Base-by-base conservation (phyloP, 2,113 vertebrate species). In the Tetrax tetrax region DNA sequence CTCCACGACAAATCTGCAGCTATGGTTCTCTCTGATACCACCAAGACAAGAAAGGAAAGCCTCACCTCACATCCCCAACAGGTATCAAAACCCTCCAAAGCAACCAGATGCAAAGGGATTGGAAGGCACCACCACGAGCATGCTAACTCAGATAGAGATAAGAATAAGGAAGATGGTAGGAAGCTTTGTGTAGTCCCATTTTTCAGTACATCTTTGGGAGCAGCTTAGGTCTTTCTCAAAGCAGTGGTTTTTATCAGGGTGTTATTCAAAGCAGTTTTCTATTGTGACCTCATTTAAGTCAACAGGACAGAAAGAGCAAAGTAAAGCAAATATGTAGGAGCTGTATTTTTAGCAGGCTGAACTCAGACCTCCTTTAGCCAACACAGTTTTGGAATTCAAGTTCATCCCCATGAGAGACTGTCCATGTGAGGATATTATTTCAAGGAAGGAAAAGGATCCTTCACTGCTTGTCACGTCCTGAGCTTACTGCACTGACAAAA, bases 261-360 rank as follows among this genome's bases (percentile, higher is more conserved):
- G 50, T 80, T 37, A 50, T 11, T 83, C 54, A 83, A 76, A 91
- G 69, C 78, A 80, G 27, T 69, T 90, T 92, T 74, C 59, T 69
- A 7, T 38, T 81, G 69, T 1, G 24, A 75, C 47, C 70, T 72
- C 61, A 13, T 76, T 83, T 23, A 90, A 61, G 31, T 65, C 61
- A 89, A 72, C 5, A 33, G 56, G 68, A 45, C 35, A 41, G 56
- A 80, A 81, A 90, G 50, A 86, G 60, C 38, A 63, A 90, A 93
- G 60, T 21, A 63, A 93, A 90, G 10, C 60, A 68, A 69, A 87
- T 45, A 53, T 9, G 29, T 19, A 53, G 71, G 29, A 64, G 23
- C 11, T 60, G 29, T 89, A 80, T 71, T 96, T 90, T 81, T 74
- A 86, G 79, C 60, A 90, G 51, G 22, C 68, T 95, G 87, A 92